A percentile compares a stretch with the other conserved stretches of the same genome.
These are phyloP conservation scores for Sminthurinus aureus DNA, from an alignment of 2,888 invertebrate species.

Conservation along the genomic window DNA sequence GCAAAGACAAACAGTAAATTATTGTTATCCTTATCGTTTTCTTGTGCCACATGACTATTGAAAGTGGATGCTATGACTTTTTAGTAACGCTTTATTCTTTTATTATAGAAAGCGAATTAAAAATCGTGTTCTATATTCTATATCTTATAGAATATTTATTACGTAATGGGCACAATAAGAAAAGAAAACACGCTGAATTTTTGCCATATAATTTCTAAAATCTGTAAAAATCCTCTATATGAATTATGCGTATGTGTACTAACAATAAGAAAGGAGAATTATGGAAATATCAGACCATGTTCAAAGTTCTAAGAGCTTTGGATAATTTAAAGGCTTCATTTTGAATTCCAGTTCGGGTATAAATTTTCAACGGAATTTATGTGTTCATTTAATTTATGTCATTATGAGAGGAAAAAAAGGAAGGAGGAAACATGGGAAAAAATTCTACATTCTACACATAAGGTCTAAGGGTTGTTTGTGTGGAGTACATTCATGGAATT, in stretches of 20 bases:
- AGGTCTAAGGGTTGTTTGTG: neutral
- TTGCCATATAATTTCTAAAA: neutral
- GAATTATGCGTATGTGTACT: too few species aligned
- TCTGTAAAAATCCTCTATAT: too few species aligned
- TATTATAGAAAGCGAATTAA: too few species aligned
- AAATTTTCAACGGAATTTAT: slow-evolving; percentile 34
- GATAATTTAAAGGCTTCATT: slow-evolving; percentile 9
- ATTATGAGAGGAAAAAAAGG: neutral
- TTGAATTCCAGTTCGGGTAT: slow-evolving; percentile 27
- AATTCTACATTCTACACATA: neutral
- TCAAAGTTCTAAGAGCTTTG: neutral
- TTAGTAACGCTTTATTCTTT: too few species aligned
- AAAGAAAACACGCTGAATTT: neutral
- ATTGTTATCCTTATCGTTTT: too few species aligned
- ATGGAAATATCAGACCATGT: neutral
- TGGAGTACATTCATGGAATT: neutral
- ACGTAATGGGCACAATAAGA: neutral
- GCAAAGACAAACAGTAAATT: too few species aligned
- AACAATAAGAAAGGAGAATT: too few species aligned
- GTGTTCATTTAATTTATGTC: slow-evolving; percentile 29
- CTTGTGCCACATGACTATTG: too few species aligned
- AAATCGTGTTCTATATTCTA: too few species aligned
- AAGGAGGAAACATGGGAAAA: too few species aligned
- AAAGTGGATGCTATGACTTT: too few species aligned
- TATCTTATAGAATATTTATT: too few species aligned